Percentiles rank a stretch among this genome's conserved stretches.
These are phyloP conservation scores for Tricholaema leucomelas DNA, from an alignment of 2,113 vertebrate genomes.

Conservation along the genomic window DNA sequence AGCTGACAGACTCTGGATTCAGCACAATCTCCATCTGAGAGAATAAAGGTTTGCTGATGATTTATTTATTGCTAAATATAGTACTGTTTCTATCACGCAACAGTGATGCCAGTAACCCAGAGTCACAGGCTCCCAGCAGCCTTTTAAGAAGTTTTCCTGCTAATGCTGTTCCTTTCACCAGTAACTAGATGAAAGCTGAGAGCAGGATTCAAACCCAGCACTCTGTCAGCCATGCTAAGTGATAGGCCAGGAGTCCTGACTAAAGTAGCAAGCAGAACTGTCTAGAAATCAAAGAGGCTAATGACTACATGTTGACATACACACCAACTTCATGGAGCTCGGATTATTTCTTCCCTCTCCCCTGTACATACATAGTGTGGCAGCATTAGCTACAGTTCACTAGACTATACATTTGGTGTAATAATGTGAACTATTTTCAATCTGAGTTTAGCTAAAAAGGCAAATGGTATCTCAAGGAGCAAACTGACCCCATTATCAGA, in stretches of 20 bases:
- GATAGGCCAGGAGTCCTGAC: neutral
- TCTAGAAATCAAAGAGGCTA: neutral
- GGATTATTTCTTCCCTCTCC: neutral
- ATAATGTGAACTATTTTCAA: neutral
- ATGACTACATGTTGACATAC: neutral
- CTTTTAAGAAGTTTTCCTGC: neutral
- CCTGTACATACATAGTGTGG: neutral
- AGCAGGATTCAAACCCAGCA: neutral
- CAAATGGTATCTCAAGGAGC: constrained; percentile 41
- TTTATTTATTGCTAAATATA: neutral
- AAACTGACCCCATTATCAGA: constrained; percentile 51
- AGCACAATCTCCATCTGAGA: neutral
- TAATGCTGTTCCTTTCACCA: neutral
- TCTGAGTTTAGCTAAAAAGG: neutral
- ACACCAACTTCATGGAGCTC: neutral
- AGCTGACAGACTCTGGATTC: neutral
- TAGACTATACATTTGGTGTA: neutral
- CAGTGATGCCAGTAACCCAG: neutral
- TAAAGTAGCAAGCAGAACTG: neutral
- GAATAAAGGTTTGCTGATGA: accelerated
- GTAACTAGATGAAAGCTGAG: neutral
- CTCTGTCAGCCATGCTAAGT: neutral
- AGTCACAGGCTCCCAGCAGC: neutral
- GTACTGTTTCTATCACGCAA: accelerated
- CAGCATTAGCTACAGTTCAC: neutral